Evolutionary conservation across 2,113 vertebrate genomes (phyloP), one percentile per base, ranked within the genome.

Genomic region (Cebus imitator): DNA sequence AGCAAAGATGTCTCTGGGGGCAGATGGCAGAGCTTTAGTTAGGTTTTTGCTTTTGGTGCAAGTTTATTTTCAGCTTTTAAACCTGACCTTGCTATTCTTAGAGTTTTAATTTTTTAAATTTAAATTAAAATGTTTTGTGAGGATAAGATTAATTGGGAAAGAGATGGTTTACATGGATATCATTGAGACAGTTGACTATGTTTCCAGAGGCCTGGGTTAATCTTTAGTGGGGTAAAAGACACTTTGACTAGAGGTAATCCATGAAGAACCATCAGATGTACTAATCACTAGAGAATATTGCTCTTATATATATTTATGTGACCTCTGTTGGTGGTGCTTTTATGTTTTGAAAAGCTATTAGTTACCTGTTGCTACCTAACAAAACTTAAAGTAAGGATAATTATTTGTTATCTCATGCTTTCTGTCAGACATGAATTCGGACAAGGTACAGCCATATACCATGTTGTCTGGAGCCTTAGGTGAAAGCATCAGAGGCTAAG

Each of bases 11-110:
- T 97, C 96, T 96, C 87, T 68, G 95, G 96, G 96, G 98, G 96
- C 97, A 97, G 96, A 97, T 97, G 98, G 96, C 94, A 97, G 27
- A 98, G 96, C 96, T 98, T 98, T 95, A 98, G 97, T 84, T 97
- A 97, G 96, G 97, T 91, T 96, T 98, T 97, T 98, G 92, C 94
- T 97, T 98, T 97, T 98, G 98, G 97, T 96, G 96, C 91, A 4
- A 97, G 83, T 95, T 98, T 97, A 97, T 97, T 98, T 98, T 98
- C 94, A 96, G 95, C 97, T 98, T 98, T 98, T 97, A 98, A 98
- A 98, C 76, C 97, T 98, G 95, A 97, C 97, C 97, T 97, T 98
- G 96, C 95, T 96, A 94, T 98, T 98, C 96, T 96, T 98, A 91
- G 48, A 97, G 97, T 95, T 98, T 98, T 98, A 87, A 52, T 97